Base-by-base conservation (phyloP, 2,113 vertebrate species). In the Ceuthmochares aereus region DNA sequence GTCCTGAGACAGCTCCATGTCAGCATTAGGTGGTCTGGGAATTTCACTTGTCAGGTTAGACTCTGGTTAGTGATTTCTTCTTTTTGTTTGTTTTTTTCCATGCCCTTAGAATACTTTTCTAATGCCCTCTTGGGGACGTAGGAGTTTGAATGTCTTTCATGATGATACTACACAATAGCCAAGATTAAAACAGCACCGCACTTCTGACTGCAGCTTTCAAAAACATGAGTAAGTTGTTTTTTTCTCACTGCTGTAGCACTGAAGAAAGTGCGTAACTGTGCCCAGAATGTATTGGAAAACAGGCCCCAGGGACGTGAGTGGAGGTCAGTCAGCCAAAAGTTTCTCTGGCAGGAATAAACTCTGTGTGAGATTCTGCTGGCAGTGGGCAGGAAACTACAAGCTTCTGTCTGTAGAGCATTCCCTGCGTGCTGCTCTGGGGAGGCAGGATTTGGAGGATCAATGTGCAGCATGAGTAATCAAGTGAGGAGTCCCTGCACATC, bases 291-390 rank as follows among this genome's bases (percentile, higher is more conserved):
- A n/a, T 94, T 95, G 66, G 86, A 96, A 84, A 94, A 89, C 25
- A 12, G 79, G 45, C 59, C 73, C 62, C 1, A 1, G 16, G 81
- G 86, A 83, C 1, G 1, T 62, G 62, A 95, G 91, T 75, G 96
- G 90, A 96, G 90, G 79, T 96, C 72, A 94, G 45, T 81, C 69
- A 84, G 84, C 64, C 63, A 78, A 30, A 95, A 94, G 90, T 69
- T 95, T 73, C n/a, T 74, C 64, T 82, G 62, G 85, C 92, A 93
- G 86, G 92, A 97, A 93, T 93, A 95, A 96, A 96, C 77, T 15
- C 86, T 32, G 79, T 78, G 91, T 0, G 10, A 79, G 75, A 80
- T 85, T 94, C 66, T 95, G 79, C 64, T 90, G 83, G 93, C 75
- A 75, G 83, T 58, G 54, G 64, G 56, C 60, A 78, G 83, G 40